phyloP scores from a whole-genome alignment of 2,888 invertebrate genomes.

The Apamea anceps region DNA sequence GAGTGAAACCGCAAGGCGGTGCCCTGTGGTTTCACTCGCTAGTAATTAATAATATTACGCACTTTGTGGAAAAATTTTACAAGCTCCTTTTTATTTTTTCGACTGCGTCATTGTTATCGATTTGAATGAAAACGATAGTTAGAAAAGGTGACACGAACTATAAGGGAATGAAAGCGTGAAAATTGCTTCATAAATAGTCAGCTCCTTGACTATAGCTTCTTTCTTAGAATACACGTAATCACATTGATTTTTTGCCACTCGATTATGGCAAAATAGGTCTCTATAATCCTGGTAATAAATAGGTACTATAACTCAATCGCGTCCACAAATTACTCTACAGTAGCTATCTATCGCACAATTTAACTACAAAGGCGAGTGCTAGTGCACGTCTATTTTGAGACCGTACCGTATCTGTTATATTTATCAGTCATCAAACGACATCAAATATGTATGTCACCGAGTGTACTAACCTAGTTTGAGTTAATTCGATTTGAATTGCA shows the following conservation, averaged over 20 bases:
- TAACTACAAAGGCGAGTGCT: not conserved
- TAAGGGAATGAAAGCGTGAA: not conserved
- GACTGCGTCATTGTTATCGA: too few relatives aligned
- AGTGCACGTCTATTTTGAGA: constrained; percentile 3
- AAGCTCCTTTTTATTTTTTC: too few relatives aligned
- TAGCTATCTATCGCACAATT: not conserved
- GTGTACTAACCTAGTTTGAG: constrained; percentile 3
- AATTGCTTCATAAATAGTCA: not conserved
- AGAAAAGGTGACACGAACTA: not conserved
- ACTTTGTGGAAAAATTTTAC: too few relatives aligned
- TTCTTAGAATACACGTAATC: not conserved
- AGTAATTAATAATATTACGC: too few relatives aligned
- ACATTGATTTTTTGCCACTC: not conserved
- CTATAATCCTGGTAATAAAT: not conserved
- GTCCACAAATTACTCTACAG: not conserved
- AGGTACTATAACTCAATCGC: too few relatives aligned
- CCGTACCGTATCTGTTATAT: not conserved
- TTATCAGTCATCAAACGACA: not conserved
- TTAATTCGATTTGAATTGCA: not conserved
- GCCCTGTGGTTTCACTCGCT: too few relatives aligned
- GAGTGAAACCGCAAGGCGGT: too few relatives aligned
- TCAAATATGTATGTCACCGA: not conserved
- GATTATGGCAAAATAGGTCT: not conserved
- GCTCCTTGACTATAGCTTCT: not conserved
- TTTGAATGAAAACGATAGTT: not conserved